These are phyloP conservation scores for Ceyx margarethae DNA, from an alignment of 2,113 vertebrate species.

Conservation along the genomic window DNA sequence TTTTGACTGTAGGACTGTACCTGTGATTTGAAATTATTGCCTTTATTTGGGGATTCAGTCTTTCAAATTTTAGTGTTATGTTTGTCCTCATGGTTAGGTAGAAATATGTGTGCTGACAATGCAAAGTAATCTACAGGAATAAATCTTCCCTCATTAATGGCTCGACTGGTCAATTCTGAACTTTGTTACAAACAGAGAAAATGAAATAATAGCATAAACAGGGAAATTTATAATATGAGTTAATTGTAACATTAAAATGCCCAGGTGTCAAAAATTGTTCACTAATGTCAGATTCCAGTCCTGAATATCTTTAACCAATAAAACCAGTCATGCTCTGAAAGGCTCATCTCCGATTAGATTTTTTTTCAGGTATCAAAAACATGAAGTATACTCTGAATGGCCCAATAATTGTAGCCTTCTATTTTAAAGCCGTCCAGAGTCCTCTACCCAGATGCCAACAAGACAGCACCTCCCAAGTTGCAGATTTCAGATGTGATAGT, in stretches of 20 bases:
- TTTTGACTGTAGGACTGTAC: conserved; percentile 31
- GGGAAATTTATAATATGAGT: neutral
- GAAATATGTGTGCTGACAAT: conserved; percentile 33
- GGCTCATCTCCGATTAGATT: neutral
- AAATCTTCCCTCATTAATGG: conserved; percentile 29
- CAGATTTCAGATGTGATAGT: neutral
- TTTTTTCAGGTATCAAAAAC: neutral
- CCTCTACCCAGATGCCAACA: neutral
- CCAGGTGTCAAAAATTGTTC: neutral
- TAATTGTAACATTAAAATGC: conserved; percentile 21
- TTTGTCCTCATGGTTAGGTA: neutral
- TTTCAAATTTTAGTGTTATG: conserved; percentile 1
- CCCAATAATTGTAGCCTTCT: neutral
- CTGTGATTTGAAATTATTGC: conserved; percentile 52
- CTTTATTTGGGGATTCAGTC: neutral
- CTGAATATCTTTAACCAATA: neutral
- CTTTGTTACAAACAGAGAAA: conserved; percentile 5
- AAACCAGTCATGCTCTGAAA: neutral
- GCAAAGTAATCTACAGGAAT: conserved; percentile 19
- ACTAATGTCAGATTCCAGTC: neutral
- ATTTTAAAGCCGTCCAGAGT: neutral
- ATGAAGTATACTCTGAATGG: neutral
- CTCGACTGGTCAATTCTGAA: neutral
- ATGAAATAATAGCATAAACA: neutral
- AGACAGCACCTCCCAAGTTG: neutral